phyloP scores from a whole-genome alignment of 2,113 vertebrate species.

The Xiphophorus couchianus region DNA sequence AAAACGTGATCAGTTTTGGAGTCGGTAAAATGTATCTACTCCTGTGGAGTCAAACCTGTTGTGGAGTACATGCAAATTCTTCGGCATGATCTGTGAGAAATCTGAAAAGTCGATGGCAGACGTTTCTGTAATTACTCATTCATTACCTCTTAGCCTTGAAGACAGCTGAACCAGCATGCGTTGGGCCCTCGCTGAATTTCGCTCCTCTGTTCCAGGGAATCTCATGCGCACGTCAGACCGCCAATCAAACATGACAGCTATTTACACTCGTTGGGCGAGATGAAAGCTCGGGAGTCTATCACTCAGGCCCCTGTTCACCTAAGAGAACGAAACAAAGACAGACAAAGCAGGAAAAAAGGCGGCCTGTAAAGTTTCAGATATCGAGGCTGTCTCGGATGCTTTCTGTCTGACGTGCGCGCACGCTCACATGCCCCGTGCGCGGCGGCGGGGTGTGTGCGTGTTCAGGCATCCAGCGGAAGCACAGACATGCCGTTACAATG shows the following conservation, averaged over 20 bases:
- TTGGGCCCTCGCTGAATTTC: constrained; percentile 39
- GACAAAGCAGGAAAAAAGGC: constrained; percentile 62
- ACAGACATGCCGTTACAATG: constrained; percentile 50
- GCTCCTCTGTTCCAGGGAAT: constrained; percentile 46
- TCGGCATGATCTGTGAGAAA: constrained; percentile 27
- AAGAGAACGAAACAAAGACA: constrained; percentile 70
- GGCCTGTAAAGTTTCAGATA: constrained; percentile 65
- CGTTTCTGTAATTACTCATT: constrained; percentile 64
- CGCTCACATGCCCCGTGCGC: constrained; percentile 19
- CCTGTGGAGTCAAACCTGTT: not conserved
- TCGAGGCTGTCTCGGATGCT: constrained; percentile 68
- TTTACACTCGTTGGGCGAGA: constrained; percentile 78
- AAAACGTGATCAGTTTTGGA: constrained; percentile 14
- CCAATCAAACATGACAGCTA: constrained; percentile 84
- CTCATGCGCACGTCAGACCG: constrained; percentile 68
- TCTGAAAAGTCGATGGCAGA: constrained; percentile 30
- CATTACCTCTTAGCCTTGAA: constrained; percentile 47
- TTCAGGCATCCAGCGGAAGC: constrained; percentile 39
- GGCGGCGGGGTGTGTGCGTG: constrained; percentile 23
- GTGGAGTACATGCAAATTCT: constrained; percentile 25
- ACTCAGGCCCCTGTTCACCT: constrained; percentile 68
- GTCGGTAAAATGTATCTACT: constrained; percentile 15
- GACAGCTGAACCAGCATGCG: constrained; percentile 37
- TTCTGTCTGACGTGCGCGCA: constrained; percentile 39
- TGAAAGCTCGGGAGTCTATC: constrained; percentile 73